A percentile compares a stretch with the other conserved stretches of the same genome.
Conservation (phyloP, 2,888 invertebrate genomes). For the Lasioglossum oenotherae region DNA sequence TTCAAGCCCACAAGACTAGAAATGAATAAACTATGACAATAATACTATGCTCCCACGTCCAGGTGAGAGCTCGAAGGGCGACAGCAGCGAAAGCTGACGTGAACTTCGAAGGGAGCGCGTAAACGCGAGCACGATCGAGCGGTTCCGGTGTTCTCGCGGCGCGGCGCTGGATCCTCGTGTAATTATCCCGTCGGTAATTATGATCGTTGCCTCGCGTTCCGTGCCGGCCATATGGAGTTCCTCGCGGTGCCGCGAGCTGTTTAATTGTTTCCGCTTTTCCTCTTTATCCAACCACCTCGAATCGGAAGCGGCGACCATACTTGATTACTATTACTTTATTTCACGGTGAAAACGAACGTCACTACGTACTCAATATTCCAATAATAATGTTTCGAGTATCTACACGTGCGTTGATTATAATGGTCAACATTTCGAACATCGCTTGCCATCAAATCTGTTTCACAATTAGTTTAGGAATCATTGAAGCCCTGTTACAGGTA, state of each 20-base stretch:
- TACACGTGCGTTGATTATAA: too few relatives aligned
- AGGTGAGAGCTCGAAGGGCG: neutral
- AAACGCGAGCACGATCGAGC: conserved; percentile 11
- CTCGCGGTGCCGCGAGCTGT: conserved; percentile 45
- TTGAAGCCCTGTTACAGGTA: too few relatives aligned
- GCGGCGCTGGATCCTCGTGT: conserved; percentile 37
- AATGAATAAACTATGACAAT: neutral
- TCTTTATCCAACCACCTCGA: conserved; percentile 24
- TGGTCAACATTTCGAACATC: too few relatives aligned
- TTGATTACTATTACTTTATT: conserved; percentile 37
- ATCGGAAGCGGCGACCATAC: conserved; percentile 21
- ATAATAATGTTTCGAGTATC: too few relatives aligned
- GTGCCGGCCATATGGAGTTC: conserved; percentile 58
- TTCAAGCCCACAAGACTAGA: neutral
- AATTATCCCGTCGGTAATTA: conserved; percentile 64
- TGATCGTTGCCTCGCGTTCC: conserved; percentile 55
- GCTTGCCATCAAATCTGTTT: too few relatives aligned
- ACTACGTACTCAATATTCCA: neutral
- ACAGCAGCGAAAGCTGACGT: neutral
- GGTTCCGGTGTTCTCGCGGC: conserved; percentile 39
- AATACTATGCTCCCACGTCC: neutral
- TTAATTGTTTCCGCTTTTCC: conserved; percentile 62
- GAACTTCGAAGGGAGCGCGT: neutral
- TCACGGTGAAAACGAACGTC: neutral
- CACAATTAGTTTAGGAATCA: too few relatives aligned